Conservation (phyloP, 2,888 invertebrate species). For the Linnaemya tessellans region DNA sequence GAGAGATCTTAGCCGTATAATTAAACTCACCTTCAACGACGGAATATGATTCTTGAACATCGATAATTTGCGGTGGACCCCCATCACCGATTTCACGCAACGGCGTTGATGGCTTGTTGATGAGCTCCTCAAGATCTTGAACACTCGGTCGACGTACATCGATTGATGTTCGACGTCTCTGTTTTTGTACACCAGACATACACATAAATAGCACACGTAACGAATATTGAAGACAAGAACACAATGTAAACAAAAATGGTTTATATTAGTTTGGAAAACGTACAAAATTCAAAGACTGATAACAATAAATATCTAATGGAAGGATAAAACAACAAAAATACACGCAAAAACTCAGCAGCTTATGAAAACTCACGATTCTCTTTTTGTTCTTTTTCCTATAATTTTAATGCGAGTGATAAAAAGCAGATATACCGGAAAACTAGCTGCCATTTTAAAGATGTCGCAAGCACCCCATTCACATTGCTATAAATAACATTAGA, state of each 20-base stretch:
- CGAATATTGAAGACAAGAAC: not conserved
- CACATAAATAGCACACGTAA: constrained; percentile 15
- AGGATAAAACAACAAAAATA: constrained; percentile 18
- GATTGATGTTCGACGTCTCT: constrained; percentile 94
- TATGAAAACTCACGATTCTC: constrained; percentile 28
- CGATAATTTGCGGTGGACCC: constrained; percentile 95
- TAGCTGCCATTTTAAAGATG: too few relatives aligned
- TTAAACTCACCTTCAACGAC: constrained; percentile 93
- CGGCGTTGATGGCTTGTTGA: constrained; percentile 96
- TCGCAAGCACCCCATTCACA: too few relatives aligned
- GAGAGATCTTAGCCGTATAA: not conserved
- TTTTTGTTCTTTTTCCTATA: not conserved
- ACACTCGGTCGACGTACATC: constrained; percentile 95
- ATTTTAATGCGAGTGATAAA: too few relatives aligned
- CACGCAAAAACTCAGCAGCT: constrained; percentile 26
- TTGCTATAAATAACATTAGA: too few relatives aligned
- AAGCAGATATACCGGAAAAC: too few relatives aligned
- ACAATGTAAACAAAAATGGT: constrained; percentile 33
- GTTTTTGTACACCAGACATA: constrained; percentile 72
- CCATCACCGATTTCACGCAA: constrained; percentile 90
- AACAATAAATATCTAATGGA: constrained; percentile 2
- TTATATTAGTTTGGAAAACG: constrained; percentile 29
- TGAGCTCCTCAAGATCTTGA: constrained; percentile 94
- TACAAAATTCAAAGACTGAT: not conserved
- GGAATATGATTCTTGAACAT: constrained; percentile 97